phyloP scores from a whole-genome alignment of 2,113 vertebrate species.

The Chlorodrepanis virens region DNA sequence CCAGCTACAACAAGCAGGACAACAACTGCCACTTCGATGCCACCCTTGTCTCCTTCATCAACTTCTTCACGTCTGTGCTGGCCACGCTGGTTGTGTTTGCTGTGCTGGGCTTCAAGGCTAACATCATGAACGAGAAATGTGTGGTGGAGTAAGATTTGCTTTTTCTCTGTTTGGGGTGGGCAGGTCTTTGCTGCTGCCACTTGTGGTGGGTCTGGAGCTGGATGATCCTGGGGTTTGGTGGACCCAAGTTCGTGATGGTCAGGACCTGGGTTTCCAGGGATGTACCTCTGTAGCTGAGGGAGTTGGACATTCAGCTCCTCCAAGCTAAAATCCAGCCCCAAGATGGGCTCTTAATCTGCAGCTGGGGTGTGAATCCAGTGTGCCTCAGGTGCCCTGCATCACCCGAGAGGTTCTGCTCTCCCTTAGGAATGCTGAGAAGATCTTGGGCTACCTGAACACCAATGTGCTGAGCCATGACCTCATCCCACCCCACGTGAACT shows the following conservation, averaged over 20 bases:
- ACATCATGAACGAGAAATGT: conserved; percentile 98
- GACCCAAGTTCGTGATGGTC: neutral
- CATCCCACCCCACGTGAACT: conserved; percentile 95
- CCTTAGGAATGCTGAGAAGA: conserved; percentile 92
- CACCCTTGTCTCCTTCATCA: conserved; percentile 91
- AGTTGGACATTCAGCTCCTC: neutral
- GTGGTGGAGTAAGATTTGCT: conserved; percentile 87
- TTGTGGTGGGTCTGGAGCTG: neutral
- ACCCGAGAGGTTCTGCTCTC: neutral
- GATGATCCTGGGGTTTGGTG: neutral
- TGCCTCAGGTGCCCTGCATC: neutral
- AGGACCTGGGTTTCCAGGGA: neutral
- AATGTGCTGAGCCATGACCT: conserved; percentile 89
- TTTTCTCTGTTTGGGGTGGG: neutral
- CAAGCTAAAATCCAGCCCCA: neutral
- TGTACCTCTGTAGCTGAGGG: neutral
- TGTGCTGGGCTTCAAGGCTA: conserved; percentile 98
- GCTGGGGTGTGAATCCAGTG: fast-evolving
- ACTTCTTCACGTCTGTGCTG: conserved; percentile 94
- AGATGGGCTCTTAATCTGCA: neutral
- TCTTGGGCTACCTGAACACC: conserved; percentile 88
- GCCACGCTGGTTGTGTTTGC: conserved; percentile 97
- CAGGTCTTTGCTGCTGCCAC: neutral
- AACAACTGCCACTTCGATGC: conserved; percentile 99
- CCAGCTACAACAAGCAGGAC: conserved; percentile 98